Evolutionary conservation across 1,140 invertebrate genomes (phyloP).

Genomic region (Pinna nobilis): DNA sequence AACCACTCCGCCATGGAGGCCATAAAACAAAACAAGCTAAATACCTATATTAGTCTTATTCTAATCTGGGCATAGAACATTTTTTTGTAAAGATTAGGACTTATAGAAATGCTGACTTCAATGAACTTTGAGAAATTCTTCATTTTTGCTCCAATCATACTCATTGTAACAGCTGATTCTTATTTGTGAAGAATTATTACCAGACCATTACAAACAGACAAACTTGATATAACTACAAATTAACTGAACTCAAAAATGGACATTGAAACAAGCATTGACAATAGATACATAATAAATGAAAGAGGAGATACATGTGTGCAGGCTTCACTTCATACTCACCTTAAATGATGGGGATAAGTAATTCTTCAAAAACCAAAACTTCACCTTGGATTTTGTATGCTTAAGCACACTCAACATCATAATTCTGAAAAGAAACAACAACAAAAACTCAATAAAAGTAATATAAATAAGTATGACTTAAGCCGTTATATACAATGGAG

Average conservation of each 20-base stretch:
- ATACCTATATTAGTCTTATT: too few species aligned
- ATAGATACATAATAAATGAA: background rate
- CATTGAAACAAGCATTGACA: too few species aligned
- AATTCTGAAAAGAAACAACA: conserved; percentile 80
- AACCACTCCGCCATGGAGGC: too few species aligned
- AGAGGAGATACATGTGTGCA: background rate
- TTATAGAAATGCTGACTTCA: too few species aligned
- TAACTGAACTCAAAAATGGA: too few species aligned
- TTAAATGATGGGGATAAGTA: conserved; percentile 98
- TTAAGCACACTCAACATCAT: conserved; percentile 99
- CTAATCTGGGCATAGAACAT: too few species aligned
- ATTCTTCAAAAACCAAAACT: conserved; percentile 99
- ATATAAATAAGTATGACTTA: background rate
- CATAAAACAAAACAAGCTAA: too few species aligned
- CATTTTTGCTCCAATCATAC: too few species aligned
- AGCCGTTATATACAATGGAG: background rate
- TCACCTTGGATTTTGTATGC: conserved; percentile 97
- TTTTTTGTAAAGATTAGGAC: too few species aligned
- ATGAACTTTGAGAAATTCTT: too few species aligned
- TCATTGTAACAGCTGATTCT: background rate
- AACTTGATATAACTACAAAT: too few species aligned
- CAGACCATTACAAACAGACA: too few species aligned
- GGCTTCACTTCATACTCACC: conserved; percentile 76
- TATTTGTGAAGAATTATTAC: background rate
- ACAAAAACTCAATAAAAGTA: background rate